Conservation (phyloP, 2,888 invertebrate species). For the Noctua janthe region DNA sequence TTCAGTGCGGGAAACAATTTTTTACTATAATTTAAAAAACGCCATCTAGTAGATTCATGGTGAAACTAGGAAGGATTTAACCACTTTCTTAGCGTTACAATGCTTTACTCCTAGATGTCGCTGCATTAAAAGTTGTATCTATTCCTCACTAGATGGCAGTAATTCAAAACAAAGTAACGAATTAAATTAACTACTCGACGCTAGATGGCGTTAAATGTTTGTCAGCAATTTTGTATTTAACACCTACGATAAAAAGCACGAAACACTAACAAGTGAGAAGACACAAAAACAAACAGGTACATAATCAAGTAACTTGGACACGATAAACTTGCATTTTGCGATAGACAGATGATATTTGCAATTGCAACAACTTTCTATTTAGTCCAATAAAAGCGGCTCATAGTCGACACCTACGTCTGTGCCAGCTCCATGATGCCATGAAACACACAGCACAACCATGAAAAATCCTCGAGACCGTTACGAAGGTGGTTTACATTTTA, state of each 20-base stretch:
- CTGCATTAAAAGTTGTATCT: neutral
- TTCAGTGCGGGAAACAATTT: neutral
- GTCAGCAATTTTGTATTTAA: neutral
- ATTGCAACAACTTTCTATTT: neutral
- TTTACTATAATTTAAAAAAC: neutral
- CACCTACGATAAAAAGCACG: neutral
- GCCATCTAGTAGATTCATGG: constrained; percentile 1
- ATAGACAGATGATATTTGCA: neutral
- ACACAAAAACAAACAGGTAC: neutral
- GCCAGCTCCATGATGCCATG: neutral
- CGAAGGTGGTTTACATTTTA: neutral
- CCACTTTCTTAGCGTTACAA: neutral
- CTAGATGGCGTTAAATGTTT: constrained; percentile 45
- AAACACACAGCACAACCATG: neutral
- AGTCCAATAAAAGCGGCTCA: neutral
- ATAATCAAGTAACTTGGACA: neutral
- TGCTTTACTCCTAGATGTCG: neutral
- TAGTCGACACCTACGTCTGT: neutral
- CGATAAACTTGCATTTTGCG: neutral
- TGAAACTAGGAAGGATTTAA: neutral
- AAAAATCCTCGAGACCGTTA: neutral
- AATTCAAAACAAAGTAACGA: neutral
- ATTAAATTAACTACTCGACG: constrained; percentile 22
- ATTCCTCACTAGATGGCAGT: constrained; percentile 15
- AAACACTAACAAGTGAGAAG: neutral